Evolutionary conservation across 2,113 vertebrate genomes (phyloP), one percentile per base, ranked within the genome.

Genomic region (Grus americana): DNA sequence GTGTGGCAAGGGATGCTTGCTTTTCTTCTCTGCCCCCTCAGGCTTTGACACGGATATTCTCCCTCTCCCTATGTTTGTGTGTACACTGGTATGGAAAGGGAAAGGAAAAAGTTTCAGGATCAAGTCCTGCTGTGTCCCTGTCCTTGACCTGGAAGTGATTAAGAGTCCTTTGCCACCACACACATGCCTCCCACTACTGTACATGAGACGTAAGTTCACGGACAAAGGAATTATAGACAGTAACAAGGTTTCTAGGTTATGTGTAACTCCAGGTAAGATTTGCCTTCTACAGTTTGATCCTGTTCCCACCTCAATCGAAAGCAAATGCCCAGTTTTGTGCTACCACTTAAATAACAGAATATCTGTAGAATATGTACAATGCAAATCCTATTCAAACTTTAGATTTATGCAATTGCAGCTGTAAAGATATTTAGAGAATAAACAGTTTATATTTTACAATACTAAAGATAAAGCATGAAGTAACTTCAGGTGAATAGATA

Each of bases 161-260:
- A 63, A 38, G 15, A 36, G 22, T 16, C 44, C 15, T 86, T 61
- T 89, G 44, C 15, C 40, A 70, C 40, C 17, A 79, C 11, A 32
- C 3, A 11, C 2, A 2, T 26, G 26, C 6, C 8, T 55, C 2
- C 0, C 13, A 9, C 5, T 68, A 34, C 20, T 40, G 19, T 24
- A 44, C 9, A 26, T 38, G 50, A 91, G 49, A 59, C 8, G 18
- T 46, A 40, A 50, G 3, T 40, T 74, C 32, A 54, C 20, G 49
- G n/a, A 47, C 22, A 49, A 85, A 63, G 4, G 3, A 79, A 67
- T 74, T 59, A 8, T 7, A 85, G 46, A 84, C 40, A 3, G 16
- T 22, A 30, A 10, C 27, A 44, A 79, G 29, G 15, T 72, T 81
- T 74, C 68, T 67, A 54, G 2, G 14, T 55, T 85, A 21, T 24